Evolutionary conservation across 2,797 vertebrate genomes (phyloP).

Genomic region (Sebastolobus alascanus): DNA sequence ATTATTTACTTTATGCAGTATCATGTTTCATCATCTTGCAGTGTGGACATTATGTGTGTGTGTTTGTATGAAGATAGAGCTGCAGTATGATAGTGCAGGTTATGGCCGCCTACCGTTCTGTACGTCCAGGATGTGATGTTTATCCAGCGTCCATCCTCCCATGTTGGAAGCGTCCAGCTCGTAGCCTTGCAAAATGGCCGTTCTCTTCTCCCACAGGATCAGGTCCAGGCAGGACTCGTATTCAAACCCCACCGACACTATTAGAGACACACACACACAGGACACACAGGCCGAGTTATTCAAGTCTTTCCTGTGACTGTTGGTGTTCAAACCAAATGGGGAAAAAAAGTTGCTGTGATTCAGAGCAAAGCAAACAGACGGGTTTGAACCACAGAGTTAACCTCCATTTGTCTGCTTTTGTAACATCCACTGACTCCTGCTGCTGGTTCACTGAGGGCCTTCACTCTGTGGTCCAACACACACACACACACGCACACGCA

Average conservation of each 20-base stretch:
- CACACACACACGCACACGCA: conserved; percentile 12
- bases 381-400: conserved; percentile 2
- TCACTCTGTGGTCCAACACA: background rate
- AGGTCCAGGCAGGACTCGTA: conserved; percentile 98
- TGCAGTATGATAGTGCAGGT: background rate
- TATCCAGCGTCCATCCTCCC: conserved; percentile 96
- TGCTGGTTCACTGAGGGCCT: background rate
- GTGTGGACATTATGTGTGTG: background rate
- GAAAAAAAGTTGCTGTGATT: background rate
- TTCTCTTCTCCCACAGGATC: conserved; percentile 98
- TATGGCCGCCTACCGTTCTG: conserved; percentile 89
- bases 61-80: background rate
- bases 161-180: conserved; percentile 97
- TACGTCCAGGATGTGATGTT: conserved; percentile 95
- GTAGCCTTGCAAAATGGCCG: conserved; percentile 93
- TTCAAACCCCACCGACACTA: conserved; percentile 98
- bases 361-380: conserved; percentile 21
- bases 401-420: conserved; percentile 26
- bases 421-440: conserved; percentile 21
- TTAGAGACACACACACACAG: conserved; percentile 45
- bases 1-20: too few relatives aligned
- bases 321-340: background rate
- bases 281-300: background rate
- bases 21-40: background rate
- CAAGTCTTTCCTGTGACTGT: background rate